These are phyloP conservation scores for Drosophila bifasciata DNA, from an alignment of 1,140 invertebrate species.

Conservation along the genomic window DNA sequence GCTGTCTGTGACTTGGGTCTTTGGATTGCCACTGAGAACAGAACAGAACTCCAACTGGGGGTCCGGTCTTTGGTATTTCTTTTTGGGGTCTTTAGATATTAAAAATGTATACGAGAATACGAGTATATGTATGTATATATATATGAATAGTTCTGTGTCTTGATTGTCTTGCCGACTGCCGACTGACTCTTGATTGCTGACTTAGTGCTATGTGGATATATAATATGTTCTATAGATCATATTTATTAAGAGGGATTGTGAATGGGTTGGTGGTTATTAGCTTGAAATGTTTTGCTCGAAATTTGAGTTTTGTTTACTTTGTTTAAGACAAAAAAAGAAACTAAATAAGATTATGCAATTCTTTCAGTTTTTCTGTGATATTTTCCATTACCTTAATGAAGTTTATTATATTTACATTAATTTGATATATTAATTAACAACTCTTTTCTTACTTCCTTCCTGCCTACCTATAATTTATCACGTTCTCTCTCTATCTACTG, in stretches of 20 bases:
- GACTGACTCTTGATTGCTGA: conserved; percentile 35
- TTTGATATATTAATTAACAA: neutral
- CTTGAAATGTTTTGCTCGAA: too few species aligned
- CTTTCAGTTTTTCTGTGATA: neutral
- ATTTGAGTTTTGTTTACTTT: too few species aligned
- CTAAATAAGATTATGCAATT: neutral
- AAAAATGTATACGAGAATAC: neutral
- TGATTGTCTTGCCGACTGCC: conserved; percentile 10
- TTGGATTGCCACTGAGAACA: neutral
- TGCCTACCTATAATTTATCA: conserved; percentile 15
- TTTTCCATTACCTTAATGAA: neutral
- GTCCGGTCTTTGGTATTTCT: conserved; percentile 28
- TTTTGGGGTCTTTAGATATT: conserved; percentile 18
- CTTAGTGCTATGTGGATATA: conserved; percentile 37
- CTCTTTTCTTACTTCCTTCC: neutral
- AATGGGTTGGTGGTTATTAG: neutral
- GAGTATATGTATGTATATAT: conserved; percentile 19
- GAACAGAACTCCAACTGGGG: too few species aligned
- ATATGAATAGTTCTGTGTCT: conserved; percentile 45
- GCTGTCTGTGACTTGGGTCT: conserved; percentile 3
- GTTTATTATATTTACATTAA: neutral
- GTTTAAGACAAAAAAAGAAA: neutral
- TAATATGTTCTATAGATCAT: conserved; percentile 6
- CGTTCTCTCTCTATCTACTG: neutral
- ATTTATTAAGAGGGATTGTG: neutral